Percentiles rank a stretch among this genome's conserved stretches.
These are phyloP conservation scores for Lepidurus apus DNA, from an alignment of 1,140 invertebrate genomes.

Conservation along the genomic window DNA sequence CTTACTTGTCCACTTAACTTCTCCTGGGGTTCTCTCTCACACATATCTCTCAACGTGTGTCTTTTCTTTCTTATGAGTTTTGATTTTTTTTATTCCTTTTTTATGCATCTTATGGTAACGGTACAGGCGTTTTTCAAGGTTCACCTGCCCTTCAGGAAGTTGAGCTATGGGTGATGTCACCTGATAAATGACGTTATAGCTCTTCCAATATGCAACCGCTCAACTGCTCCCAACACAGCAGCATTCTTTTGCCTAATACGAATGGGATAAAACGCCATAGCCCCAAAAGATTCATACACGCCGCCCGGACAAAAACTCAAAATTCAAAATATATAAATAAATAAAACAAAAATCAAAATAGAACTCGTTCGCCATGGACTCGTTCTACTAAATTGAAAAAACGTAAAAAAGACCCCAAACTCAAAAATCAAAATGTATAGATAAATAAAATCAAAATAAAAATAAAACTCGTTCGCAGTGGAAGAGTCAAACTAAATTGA, in stretches of 20 bases:
- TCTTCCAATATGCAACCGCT: constrained; percentile 17
- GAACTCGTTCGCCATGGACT: no score
- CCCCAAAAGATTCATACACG: no score
- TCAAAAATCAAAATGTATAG: no score
- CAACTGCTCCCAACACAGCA: neutral
- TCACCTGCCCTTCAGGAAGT: neutral
- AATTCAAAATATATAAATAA: no score
- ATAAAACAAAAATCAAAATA: no score
- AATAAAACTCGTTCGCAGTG: no score
- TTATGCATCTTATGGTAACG: neutral
- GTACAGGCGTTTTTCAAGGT: neutral
- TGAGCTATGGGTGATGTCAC: constrained; percentile 18
- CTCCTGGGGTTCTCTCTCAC: neutral
- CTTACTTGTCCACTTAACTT: neutral
- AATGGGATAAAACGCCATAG: neutral
- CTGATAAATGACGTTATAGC: constrained; percentile 15
- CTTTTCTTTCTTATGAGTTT: neutral
- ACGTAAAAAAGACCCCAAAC: no score
- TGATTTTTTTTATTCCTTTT: neutral
- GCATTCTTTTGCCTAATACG: neutral
- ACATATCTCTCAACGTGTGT: neutral
- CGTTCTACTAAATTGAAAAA: no score
- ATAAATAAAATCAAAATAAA: no score
- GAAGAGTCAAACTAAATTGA: no score
- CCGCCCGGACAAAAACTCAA: no score